Conservation (phyloP, 2,888 invertebrate genomes). For the Neoscelio sp. region DNA sequence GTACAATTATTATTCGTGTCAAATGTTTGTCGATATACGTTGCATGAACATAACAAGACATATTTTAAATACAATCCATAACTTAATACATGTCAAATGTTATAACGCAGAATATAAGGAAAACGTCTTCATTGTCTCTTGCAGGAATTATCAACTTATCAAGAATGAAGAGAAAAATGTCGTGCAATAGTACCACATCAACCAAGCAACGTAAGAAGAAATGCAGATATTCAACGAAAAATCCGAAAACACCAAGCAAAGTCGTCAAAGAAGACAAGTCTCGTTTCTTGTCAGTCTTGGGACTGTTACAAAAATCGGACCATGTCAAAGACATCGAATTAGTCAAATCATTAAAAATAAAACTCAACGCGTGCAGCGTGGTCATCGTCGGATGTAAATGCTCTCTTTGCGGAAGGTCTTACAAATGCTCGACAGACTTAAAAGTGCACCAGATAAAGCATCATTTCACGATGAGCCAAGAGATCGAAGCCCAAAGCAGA, state of each 20-base stretch:
- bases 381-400: conserved; percentile 35
- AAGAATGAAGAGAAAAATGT: not conserved
- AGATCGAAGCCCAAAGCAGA: not conserved
- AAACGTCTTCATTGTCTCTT: not conserved
- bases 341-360: not conserved
- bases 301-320: not conserved
- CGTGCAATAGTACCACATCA: too few relatives aligned
- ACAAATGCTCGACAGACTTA: conserved; percentile 21
- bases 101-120: not conserved
- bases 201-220: too few relatives aligned
- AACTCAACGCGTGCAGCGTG: conserved; percentile 4
- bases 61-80: too few relatives aligned
- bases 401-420: conserved; percentile 17
- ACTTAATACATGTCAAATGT: not conserved
- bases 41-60: not conserved
- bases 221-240: too few relatives aligned
- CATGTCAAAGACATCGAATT: not conserved
- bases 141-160: conserved; percentile 1
- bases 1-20: too few relatives aligned
- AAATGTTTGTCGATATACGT: too few relatives aligned
- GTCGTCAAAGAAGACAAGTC: not conserved
- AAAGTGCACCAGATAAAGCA: not conserved
- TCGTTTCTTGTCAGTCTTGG: conserved; percentile 3
- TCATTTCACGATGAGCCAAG: conserved; percentile 9
- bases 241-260: too few relatives aligned